Evolutionary conservation across 2,888 invertebrate species (phyloP), one percentile per base, ranked within the genome.

Genomic region (Meganola albula): DNA sequence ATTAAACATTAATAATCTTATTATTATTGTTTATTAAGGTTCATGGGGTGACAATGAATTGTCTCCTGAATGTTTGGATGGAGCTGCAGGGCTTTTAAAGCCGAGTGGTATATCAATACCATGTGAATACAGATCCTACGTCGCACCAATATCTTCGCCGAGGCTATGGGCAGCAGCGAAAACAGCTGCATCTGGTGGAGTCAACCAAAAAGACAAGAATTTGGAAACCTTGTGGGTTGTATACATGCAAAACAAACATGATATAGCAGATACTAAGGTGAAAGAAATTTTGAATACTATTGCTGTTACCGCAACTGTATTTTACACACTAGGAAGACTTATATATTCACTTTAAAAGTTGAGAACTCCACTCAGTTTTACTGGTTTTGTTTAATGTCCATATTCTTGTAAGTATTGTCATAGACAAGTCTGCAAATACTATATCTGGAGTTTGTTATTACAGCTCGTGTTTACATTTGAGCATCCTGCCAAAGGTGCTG

Each of bases 1-100:
- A n/a, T n/a, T n/a, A n/a, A n/a, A n/a, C n/a, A n/a, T n/a, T n/a
- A n/a, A n/a, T n/a, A n/a, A n/a, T n/a, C n/a, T n/a, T n/a, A n/a
- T n/a, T n/a, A n/a, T n/a, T n/a, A n/a, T n/a, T n/a, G n/a, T n/a
- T n/a, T n/a, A n/a, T n/a, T 8, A 51, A 88, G 90, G 92, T 0
- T 98, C 98, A 1, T 99, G 99, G 88, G 98, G 98, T 10, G 99
- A 99, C 73, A 99, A 99, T 72, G 99, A 99, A 82, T 88, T 99
- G 7, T 97, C 98, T 0, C 99, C 99, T 0, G 99, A 99, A 76
- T 99, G 98, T 74, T 87, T 99, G 28, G 98, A 98, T 76, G 97
- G 98, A 2, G 97, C 97, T 2, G 93, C 96, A 54, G 90, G 92
- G 21, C 92, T 97, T 47, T 80, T 98, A 3, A 92, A 93, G 82